phyloP scores from a whole-genome alignment of 1,140 invertebrate species.

The Drosophila paulistorum region DNA sequence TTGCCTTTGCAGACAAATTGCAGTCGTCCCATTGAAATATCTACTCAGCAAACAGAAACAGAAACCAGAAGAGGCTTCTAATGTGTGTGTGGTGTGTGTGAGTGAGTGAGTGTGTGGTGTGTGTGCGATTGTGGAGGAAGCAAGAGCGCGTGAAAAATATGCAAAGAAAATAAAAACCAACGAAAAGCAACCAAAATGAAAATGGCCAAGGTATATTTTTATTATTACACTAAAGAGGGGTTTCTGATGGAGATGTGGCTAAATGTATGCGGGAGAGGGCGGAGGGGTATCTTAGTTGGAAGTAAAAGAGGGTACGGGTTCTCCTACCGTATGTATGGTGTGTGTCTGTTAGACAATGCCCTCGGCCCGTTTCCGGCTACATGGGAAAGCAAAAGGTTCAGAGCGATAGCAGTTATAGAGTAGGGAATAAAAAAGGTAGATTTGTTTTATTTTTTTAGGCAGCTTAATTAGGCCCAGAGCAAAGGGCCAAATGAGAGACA shows the following conservation, averaged over 20 bases:
- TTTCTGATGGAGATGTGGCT: constrained; percentile 1
- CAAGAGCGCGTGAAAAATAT: constrained; percentile 72
- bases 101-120: constrained; percentile 21
- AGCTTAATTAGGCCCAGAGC: constrained; percentile 48
- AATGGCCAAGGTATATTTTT: constrained; percentile 69
- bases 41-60: constrained; percentile 40
- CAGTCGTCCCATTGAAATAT: constrained; percentile 61
- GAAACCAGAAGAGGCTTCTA: constrained; percentile 36
- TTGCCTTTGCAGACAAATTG: constrained; percentile 63
- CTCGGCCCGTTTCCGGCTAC: constrained; percentile 33
- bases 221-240: constrained; percentile 44
- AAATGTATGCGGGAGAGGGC: not conserved
- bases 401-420: not conserved
- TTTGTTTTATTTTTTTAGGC: constrained; percentile 16
- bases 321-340: constrained; percentile 18
- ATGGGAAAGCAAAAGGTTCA: constrained; percentile 11
- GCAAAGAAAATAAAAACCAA: constrained; percentile 57
- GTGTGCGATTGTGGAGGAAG: constrained; percentile 24
- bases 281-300: constrained; percentile 1
- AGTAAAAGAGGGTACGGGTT: constrained; percentile 10
- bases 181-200: constrained; percentile 47
- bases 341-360: constrained; percentile 24
- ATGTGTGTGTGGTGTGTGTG: constrained; percentile 20
- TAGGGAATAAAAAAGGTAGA: constrained; percentile 17
- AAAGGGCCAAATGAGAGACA: constrained; percentile 6